Conservation (phyloP, 2,888 invertebrate species). For the Tinea trinotella region DNA sequence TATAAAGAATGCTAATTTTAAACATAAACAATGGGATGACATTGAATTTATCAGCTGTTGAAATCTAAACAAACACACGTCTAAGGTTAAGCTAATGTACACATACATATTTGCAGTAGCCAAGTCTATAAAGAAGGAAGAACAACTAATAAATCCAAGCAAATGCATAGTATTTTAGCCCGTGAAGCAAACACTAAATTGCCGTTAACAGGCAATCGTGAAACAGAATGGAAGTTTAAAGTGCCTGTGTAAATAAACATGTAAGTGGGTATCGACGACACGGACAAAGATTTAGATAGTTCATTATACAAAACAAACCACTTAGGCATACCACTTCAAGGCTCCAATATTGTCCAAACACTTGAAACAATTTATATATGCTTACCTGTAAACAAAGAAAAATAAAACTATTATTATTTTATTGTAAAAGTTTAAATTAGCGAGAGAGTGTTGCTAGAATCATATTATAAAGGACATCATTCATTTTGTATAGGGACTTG, state of each 20-base stretch:
- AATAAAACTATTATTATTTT: not conserved
- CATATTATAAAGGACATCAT: too few species aligned
- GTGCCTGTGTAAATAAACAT: not conserved
- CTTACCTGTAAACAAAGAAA: not conserved
- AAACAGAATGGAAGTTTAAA: slow-evolving; percentile 8
- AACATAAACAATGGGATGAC: not conserved
- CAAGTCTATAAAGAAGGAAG: slow-evolving; percentile 14
- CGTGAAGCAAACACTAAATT: slow-evolving; percentile 13
- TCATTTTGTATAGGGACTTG: too few species aligned
- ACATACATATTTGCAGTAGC: not conserved
- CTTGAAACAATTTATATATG: too few species aligned
- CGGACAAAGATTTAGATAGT: not conserved
- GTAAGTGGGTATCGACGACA: slow-evolving; percentile 1
- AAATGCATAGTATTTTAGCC: slow-evolving; percentile 17
- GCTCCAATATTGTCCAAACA: too few species aligned
- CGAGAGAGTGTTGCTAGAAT: too few species aligned
- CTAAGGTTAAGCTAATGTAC: not conserved
- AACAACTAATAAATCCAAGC: slow-evolving; percentile 12
- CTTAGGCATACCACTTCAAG: too few species aligned
- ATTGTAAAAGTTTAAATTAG: too few species aligned
- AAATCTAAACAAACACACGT: not conserved
- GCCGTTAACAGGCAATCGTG: slow-evolving; percentile 12
- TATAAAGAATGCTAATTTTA: too few species aligned
- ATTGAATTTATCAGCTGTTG: not conserved
- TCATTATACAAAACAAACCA: not conserved